phyloP scores from a whole-genome alignment of 1,140 invertebrate genomes.

The Aphelenchoides avenae region DNA sequence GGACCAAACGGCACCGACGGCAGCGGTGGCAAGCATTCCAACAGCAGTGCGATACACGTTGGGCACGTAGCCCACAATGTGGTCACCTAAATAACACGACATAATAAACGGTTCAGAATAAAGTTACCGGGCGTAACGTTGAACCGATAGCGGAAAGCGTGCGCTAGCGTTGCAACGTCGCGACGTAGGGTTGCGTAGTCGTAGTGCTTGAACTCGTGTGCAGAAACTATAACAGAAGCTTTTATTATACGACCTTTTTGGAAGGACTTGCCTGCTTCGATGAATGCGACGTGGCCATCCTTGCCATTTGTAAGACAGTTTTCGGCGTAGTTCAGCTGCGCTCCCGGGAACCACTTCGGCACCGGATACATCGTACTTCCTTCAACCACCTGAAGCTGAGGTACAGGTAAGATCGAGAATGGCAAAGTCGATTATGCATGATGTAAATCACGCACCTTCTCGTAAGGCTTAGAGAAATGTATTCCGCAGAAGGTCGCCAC shows the following conservation, averaged over 20 bases:
- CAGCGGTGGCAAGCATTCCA: constrained; percentile 64
- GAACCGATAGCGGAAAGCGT: constrained; percentile 59
- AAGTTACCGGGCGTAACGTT: constrained; percentile 61
- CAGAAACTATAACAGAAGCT: constrained; percentile 50
- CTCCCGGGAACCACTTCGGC: constrained; percentile 63
- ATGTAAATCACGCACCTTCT: constrained; percentile 51
- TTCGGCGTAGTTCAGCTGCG: constrained; percentile 63
- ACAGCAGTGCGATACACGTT: constrained; percentile 63
- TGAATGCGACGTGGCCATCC: constrained; percentile 61
- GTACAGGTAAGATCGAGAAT: too few species aligned
- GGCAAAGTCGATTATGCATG: constrained; percentile 18
- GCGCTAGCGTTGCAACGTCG: constrained; percentile 60
- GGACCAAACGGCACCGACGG: constrained; percentile 66
- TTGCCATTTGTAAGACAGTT: constrained; percentile 60
- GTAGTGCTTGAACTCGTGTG: constrained; percentile 48
- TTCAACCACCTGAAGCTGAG: constrained; percentile 60
- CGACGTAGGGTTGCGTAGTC: constrained; percentile 60
- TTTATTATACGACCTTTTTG: not conserved
- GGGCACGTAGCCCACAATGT: constrained; percentile 64
- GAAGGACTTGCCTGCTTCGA: constrained; percentile 59
- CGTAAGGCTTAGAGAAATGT: constrained; percentile 58
- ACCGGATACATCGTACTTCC: constrained; percentile 60
- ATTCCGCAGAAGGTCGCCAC: constrained; percentile 61
- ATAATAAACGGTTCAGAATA: too few species aligned
- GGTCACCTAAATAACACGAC: too few species aligned